A percentile compares a stretch with the other conserved stretches of the same genome.
phyloP scores from a whole-genome alignment of 2,888 invertebrate genomes.

The Andricus curvator region DNA sequence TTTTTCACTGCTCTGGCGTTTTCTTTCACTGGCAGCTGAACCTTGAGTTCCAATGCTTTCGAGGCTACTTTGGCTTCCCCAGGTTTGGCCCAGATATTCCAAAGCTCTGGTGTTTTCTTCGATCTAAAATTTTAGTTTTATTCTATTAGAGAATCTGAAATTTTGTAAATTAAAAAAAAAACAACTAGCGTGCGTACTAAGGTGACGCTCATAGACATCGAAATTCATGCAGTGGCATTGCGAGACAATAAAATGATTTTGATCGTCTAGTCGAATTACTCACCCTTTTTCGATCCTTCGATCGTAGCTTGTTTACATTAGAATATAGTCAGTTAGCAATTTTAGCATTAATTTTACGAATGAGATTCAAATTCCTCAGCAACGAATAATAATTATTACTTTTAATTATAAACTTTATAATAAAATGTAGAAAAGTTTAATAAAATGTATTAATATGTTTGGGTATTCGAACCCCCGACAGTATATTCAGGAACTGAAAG shows the following conservation, averaged over 20 bases:
- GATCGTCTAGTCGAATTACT: conserved; percentile 61
- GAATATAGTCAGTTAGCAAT: conserved; percentile 74
- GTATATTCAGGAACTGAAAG: neutral
- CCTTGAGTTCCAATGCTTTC: conserved; percentile 88
- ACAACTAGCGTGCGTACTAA: conserved; percentile 62
- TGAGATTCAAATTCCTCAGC: neutral
- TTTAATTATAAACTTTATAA: neutral
- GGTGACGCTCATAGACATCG: conserved; percentile 43
- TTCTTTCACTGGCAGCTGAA: conserved; percentile 80
- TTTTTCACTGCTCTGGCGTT: conserved; percentile 82
- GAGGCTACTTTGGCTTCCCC: conserved; percentile 90
- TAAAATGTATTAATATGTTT: neutral
- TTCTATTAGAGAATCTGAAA: neutral
- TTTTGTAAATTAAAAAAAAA: neutral
- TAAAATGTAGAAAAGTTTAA: too few relatives aligned
- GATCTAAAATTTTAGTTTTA: conserved; percentile 82
- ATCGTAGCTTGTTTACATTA: conserved; percentile 77
- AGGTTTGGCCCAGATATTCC: conserved; percentile 90
- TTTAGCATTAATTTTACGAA: conserved; percentile 43
- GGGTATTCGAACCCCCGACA: neutral
- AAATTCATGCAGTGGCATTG: conserved; percentile 27
- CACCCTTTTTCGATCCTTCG: conserved; percentile 77
- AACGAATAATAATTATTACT: neutral
- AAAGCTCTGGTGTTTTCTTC: conserved; percentile 95
- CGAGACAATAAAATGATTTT: conserved; percentile 26